Conservation (phyloP, 2,113 vertebrate genomes). For the Melierax canorus region DNA sequence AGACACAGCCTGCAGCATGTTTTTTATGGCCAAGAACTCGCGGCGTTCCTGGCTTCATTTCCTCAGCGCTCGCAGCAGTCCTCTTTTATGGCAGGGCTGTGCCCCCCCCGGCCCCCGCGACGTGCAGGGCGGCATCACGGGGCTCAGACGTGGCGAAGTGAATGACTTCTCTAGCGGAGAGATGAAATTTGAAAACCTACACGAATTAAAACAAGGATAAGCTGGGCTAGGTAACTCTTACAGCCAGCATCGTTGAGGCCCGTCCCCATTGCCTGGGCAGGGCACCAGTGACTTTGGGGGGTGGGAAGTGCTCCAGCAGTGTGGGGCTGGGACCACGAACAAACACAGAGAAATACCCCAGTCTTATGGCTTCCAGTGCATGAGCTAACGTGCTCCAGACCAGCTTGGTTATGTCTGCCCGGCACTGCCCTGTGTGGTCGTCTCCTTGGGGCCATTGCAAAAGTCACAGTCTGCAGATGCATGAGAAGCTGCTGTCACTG, state of each 20-base stretch:
- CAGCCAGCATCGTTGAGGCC: neutral
- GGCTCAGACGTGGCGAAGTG: fast-evolving
- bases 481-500: neutral
- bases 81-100: constrained; percentile 1
- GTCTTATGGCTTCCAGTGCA: neutral
- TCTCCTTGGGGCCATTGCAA: neutral
- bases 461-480: neutral
- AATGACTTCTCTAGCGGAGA: neutral
- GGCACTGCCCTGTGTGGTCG: neutral
- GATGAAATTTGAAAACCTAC: neutral
- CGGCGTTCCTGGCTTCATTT: constrained; percentile 18
- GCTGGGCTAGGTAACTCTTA: neutral
- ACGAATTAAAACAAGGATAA: neutral
- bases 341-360: neutral
- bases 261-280: neutral
- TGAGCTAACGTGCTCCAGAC: neutral
- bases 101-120: neutral
- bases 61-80: constrained; percentile 2
- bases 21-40: constrained; percentile 38
- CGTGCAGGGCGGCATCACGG: neutral
- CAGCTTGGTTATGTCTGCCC: neutral
- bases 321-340: neutral
- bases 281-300: neutral
- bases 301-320: neutral
- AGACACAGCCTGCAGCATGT: constrained; percentile 39